Evolutionary conservation across 2,888 invertebrate genomes (phyloP).

Genomic region (Spisula solida): DNA sequence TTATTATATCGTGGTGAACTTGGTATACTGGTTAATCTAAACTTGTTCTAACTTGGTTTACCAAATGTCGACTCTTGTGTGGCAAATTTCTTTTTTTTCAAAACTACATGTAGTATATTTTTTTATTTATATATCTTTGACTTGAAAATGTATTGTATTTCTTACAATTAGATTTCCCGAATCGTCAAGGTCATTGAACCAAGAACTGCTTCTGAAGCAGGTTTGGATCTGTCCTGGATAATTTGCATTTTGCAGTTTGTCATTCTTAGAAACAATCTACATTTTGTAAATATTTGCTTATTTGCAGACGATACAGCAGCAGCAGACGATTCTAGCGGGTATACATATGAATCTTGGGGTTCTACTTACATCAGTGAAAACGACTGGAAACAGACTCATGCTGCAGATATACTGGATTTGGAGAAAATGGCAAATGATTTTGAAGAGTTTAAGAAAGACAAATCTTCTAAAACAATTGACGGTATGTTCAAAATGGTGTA

Average conservation of each 20-base stretch:
- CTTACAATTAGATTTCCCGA: too few relatives aligned
- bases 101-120: too few relatives aligned
- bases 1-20: too few relatives aligned
- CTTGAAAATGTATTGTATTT: too few relatives aligned
- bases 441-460: neutral
- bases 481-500: neutral
- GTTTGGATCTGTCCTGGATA: neutral
- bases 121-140: too few relatives aligned
- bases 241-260: neutral
- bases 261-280: neutral
- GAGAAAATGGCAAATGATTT: neutral
- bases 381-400: neutral
- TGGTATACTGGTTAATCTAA: too few relatives aligned
- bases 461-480: neutral
- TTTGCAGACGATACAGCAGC: neutral
- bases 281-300: too few relatives aligned
- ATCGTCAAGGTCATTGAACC: too few relatives aligned
- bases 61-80: too few relatives aligned
- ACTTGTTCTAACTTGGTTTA: too few relatives aligned
- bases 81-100: too few relatives aligned
- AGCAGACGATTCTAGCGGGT: neutral
- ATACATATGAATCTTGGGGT: neutral
- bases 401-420: neutral
- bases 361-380: constrained; percentile 12
- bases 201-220: neutral